Base-by-base conservation (phyloP, 92 coral and sea anemone genomes). In the Parazoanthus darwini region DNA sequence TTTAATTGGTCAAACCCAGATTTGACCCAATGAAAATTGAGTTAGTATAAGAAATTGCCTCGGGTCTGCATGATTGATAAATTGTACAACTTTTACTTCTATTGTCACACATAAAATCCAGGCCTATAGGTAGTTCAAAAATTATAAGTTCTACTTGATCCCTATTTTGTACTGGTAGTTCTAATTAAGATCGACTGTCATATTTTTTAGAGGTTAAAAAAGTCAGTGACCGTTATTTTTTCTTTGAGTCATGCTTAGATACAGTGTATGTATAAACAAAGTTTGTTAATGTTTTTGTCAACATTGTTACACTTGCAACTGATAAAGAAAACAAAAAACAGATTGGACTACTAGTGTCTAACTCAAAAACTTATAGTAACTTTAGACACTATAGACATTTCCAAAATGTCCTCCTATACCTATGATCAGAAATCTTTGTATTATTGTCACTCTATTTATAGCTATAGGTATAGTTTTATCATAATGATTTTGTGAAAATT, bases 221-320 rank as follows among this genome's bases (percentile, higher is more conserved):
- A 67, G 73, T 67, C 73, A 67, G 73, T 67, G 73, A 67, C 73
- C 33, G 73, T 67, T 67, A 25, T 50, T 50, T 50, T 50, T 50
- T 50, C 56, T 50, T 50, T 50, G 56, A 50, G 56, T 50, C 56
- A 50, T 67, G 73, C 73, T 67, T 67, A 67, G 73, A 67, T 67
- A 67, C 73, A 67, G 73, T 50, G 56, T 50, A 67, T 67, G 33
- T 67, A 67, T 67, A 67, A 67, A 67, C 73, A 67, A 67, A 67
- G 73, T 67, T 67, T 67, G 78, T 74, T 74, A 74, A 74, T 74
- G 78, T 74, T 74, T 74, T 74, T 36, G 78, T 74, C 78, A 74
- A 74, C 78, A 74, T 36, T 74, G 78, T 74, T 74, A 74, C 78
- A 74, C 78, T 74, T 74, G 78, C 78, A 67, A 67, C 73, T 67